These are phyloP conservation scores for Scleropages formosus DNA, from an alignment of 2,797 vertebrate genomes.

Conservation along the genomic window DNA sequence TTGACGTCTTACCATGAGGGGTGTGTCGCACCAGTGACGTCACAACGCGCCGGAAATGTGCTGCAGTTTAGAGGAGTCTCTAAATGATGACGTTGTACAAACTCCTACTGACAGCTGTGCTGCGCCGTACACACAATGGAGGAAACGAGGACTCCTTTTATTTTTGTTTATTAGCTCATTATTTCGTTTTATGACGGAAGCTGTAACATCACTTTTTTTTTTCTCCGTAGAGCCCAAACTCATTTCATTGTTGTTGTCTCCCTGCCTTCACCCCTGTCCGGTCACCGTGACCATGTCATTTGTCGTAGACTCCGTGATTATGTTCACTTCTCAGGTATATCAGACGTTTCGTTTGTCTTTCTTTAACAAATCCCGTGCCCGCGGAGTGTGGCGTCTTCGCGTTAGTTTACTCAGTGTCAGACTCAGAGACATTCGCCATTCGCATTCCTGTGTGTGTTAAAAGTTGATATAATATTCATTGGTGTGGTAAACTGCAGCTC, in stretches of 20 bases:
- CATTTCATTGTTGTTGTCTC: neutral
- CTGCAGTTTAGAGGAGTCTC: slow-evolving; percentile 2
- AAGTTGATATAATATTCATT: no score
- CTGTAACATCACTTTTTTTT: neutral
- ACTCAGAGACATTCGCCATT: neutral
- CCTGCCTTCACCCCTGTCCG: no score
- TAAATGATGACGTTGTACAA: slow-evolving; percentile 39
- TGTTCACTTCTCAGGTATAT: slow-evolving; percentile 91
- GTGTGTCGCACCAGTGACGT: slow-evolving; percentile 35
- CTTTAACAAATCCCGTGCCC: neutral
- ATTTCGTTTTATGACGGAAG: slow-evolving; percentile 30
- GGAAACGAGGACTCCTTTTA: neutral
- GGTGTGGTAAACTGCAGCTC: no score
- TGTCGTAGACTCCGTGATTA: slow-evolving; percentile 88
- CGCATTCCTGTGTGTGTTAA: neutral
- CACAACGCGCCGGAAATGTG: slow-evolving; percentile 48
- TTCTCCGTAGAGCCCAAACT: neutral
- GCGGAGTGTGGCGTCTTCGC: neutral
- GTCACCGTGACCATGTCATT: slow-evolving; percentile 87
- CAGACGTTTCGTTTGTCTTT: neutral
- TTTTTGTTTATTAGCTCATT: neutral
- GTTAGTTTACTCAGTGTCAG: no score
- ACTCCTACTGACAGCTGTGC: slow-evolving; percentile 37
- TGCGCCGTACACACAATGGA: slow-evolving; percentile 42
- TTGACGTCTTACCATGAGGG: no score